These are phyloP conservation scores for Thermophis baileyi DNA, from an alignment of 2,113 vertebrate genomes.

Conservation along the genomic window DNA sequence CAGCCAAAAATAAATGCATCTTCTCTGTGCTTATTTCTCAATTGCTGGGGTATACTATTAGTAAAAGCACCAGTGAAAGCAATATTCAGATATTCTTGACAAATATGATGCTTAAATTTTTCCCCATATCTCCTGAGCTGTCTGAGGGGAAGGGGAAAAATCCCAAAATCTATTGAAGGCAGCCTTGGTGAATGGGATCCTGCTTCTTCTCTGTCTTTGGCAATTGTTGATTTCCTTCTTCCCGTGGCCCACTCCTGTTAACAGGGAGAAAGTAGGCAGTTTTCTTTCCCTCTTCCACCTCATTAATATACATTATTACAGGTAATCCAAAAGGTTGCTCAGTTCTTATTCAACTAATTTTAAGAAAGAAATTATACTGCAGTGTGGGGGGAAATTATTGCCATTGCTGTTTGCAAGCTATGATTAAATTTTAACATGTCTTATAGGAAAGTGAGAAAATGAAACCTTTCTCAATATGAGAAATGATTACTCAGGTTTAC, in stretches of 20 bases:
- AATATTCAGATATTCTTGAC: background rate
- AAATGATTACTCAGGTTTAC: background rate
- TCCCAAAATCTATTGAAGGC: background rate
- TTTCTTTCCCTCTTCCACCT: background rate
- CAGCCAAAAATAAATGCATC: background rate
- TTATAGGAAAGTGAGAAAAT: background rate
- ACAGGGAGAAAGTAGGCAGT: background rate
- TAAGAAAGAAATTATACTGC: background rate
- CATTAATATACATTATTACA: background rate
- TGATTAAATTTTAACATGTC: background rate
- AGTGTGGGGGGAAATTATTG: background rate
- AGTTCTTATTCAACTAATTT: background rate
- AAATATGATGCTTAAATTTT: background rate
- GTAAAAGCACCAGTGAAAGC: background rate
- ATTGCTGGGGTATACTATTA: background rate
- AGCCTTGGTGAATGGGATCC: background rate
- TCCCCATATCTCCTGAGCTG: background rate
- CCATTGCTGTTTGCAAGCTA: background rate
- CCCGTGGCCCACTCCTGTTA: background rate
- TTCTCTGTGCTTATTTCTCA: background rate
- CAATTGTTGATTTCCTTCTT: background rate
- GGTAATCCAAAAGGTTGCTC: background rate
- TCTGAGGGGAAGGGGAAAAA: background rate
- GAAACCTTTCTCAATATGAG: background rate
- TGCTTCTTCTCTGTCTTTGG: background rate